These are phyloP conservation scores for Irena cyanogastra DNA, from an alignment of 2,113 vertebrate genomes.

Conservation along the genomic window DNA sequence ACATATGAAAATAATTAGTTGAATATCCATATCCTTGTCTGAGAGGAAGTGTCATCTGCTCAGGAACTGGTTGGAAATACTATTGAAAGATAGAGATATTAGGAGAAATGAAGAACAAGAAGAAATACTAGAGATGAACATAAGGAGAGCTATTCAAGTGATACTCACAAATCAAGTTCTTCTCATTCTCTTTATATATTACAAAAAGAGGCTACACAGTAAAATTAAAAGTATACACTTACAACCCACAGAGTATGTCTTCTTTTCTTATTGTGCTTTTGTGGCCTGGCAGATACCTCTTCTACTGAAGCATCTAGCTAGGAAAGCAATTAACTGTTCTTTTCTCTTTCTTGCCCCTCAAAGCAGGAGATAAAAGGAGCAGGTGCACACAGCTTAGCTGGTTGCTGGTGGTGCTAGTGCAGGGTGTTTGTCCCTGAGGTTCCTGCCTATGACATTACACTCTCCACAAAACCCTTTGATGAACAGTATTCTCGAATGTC, in stretches of 20 bases:
- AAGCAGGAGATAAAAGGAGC: not conserved
- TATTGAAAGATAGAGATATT: not conserved
- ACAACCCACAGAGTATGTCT: not conserved
- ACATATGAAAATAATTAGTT: not conserved
- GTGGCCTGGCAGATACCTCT: not conserved
- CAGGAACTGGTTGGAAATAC: not conserved
- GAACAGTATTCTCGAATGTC: not conserved
- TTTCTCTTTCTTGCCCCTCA: not conserved
- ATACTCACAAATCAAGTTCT: not conserved
- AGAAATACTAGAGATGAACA: not conserved
- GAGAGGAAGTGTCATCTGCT: not conserved
- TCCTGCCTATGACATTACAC: not conserved
- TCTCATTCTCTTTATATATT: not conserved
- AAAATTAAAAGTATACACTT: not conserved
- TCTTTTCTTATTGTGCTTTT: not conserved
- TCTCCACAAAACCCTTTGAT: not conserved
- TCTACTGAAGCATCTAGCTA: not conserved
- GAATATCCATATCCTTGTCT: not conserved
- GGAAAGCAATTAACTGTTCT: not conserved
- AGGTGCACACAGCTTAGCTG: not conserved
- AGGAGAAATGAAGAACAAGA: not conserved
- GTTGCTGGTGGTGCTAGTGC: not conserved
- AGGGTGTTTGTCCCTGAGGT: rapidly evolving
- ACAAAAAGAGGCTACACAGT: not conserved
- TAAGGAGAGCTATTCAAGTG: not conserved